These are phyloP conservation scores for Heterodera carotae DNA, from an alignment of 1,140 invertebrate species.

Conservation along the genomic window DNA sequence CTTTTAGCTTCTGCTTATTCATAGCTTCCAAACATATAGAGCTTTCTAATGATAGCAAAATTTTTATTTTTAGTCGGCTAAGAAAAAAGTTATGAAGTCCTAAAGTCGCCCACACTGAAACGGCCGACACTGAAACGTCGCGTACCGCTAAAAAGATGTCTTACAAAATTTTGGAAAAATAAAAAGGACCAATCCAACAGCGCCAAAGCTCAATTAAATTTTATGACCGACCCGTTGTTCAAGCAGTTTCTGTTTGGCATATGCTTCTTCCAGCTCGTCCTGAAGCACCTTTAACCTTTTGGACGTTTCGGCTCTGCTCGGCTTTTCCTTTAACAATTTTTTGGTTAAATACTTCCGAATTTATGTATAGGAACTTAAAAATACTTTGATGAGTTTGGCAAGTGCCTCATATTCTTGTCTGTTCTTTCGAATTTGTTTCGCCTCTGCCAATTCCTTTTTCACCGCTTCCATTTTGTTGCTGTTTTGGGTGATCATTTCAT, in stretches of 20 bases:
- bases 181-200: too few relatives aligned
- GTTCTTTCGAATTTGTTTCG: slow-evolving; percentile 50
- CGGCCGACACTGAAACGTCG: too few relatives aligned
- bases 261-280: slow-evolving; percentile 41
- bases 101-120: too few relatives aligned
- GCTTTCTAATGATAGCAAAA: too few relatives aligned
- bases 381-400: slow-evolving; percentile 43
- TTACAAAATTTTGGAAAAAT: too few relatives aligned
- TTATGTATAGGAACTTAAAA: too few relatives aligned
- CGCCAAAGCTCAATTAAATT: too few relatives aligned
- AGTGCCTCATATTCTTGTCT: slow-evolving; percentile 49
- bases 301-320: slow-evolving; percentile 37
- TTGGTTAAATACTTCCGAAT: background rate
- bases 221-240: slow-evolving; percentile 40
- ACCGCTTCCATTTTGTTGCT: slow-evolving; percentile 43
- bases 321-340: slow-evolving; percentile 41
- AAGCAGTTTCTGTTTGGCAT: slow-evolving; percentile 42
- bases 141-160: too few relatives aligned
- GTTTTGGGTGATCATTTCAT: slow-evolving; percentile 24
- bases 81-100: too few relatives aligned
- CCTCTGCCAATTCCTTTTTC: slow-evolving; percentile 46
- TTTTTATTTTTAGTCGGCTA: too few relatives aligned
- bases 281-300: slow-evolving; percentile 34
- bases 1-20: too few relatives aligned
- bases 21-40: too few relatives aligned